These are phyloP conservation scores for Hipparchia sbordonii DNA, from an alignment of 2,888 invertebrate species.

Conservation along the genomic window DNA sequence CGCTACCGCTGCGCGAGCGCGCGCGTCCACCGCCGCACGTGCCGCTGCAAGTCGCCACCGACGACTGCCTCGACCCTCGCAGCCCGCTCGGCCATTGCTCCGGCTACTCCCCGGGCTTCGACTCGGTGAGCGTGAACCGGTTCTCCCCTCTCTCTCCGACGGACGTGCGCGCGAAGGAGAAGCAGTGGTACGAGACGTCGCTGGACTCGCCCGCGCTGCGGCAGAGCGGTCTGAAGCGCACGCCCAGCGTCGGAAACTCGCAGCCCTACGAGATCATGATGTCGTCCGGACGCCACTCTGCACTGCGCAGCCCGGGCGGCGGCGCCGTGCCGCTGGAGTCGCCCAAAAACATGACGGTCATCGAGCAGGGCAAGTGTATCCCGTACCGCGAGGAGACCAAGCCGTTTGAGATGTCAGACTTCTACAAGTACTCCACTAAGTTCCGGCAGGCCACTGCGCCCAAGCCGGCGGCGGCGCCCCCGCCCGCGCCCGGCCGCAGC, in stretches of 20 bases:
- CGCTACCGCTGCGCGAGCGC: constrained; percentile 71
- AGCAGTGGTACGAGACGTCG: constrained; percentile 88
- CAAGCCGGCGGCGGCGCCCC: constrained; percentile 54
- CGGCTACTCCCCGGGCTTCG: constrained; percentile 67
- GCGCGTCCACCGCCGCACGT: constrained; percentile 67
- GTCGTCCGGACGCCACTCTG: constrained; percentile 71
- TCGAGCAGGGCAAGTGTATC: constrained; percentile 94
- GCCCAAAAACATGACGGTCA: constrained; percentile 91
- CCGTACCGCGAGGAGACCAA: constrained; percentile 97
- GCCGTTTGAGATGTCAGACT: constrained; percentile 99
- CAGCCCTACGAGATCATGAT: constrained; percentile 77
- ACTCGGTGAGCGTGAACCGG: constrained; percentile 71
- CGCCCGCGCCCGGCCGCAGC: constrained; percentile 62
- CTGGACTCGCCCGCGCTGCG: constrained; percentile 81
- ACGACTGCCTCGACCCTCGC: constrained; percentile 53
- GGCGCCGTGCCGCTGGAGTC: constrained; percentile 86
- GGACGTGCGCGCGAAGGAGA: constrained; percentile 79
- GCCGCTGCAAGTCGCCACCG: constrained; percentile 74
- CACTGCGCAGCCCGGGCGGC: constrained; percentile 70
- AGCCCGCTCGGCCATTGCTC: constrained; percentile 69
- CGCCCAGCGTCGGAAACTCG: constrained; percentile 81
- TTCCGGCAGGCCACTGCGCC: constrained; percentile 85
- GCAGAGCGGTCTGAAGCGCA: constrained; percentile 71
- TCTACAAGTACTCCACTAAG: constrained; percentile 98
- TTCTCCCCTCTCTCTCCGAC: constrained; percentile 71